Percentiles rank a stretch among this genome's conserved stretches.
These are phyloP conservation scores for Setophaga petechia DNA, from an alignment of 2,113 vertebrate species.

Conservation along the genomic window DNA sequence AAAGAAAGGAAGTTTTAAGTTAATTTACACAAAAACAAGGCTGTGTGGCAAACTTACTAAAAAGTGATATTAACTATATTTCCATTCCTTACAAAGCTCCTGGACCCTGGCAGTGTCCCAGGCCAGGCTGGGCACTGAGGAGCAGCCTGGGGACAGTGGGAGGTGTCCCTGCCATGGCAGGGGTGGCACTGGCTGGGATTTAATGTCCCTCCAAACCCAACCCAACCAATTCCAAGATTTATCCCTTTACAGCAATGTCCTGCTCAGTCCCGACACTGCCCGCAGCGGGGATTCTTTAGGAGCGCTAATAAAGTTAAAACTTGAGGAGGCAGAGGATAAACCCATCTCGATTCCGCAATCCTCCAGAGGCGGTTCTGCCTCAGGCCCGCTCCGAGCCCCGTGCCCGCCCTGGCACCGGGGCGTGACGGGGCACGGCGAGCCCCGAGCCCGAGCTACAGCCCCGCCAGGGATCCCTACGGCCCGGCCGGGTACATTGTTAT, in stretches of 20 bases:
- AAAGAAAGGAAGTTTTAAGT: neutral
- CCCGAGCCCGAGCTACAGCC: neutral
- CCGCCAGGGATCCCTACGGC: accelerated
- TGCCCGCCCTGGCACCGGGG: neutral
- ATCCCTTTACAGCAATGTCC: accelerated
- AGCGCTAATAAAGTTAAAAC: neutral
- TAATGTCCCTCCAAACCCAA: accelerated
- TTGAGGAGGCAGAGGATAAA: accelerated
- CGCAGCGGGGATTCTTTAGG: neutral
- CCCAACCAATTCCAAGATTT: neutral
- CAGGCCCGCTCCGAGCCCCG: accelerated
- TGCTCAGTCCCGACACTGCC: neutral
- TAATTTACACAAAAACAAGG: neutral
- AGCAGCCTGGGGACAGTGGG: neutral
- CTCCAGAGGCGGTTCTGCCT: accelerated
- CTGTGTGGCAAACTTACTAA: neutral
- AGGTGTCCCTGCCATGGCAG: neutral
- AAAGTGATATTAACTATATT: neutral
- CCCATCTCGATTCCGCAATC: neutral
- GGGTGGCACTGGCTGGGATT: accelerated
- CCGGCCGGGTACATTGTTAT: accelerated
- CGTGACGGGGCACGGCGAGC: neutral
- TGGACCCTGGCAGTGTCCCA: neutral
- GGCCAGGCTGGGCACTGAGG: neutral
- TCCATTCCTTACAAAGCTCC: neutral